Conservation (phyloP, 2,888 invertebrate genomes). For the Chaetogeoica ovagalla region DNA sequence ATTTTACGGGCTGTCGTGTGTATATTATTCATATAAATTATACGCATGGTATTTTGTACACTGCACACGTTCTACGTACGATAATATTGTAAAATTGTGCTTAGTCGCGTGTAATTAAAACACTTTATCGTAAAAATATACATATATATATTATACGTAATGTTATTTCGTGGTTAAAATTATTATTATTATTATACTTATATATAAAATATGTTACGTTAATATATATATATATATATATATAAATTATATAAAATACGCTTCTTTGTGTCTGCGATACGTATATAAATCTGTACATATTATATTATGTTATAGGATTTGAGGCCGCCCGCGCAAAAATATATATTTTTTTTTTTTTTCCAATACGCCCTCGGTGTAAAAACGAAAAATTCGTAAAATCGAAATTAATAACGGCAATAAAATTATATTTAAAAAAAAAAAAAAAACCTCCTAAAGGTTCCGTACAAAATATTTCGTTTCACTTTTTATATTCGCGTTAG, state of each 20-base stretch:
- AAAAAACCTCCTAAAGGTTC: too few relatives aligned
- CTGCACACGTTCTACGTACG: too few relatives aligned
- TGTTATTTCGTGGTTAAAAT: constrained; percentile 24
- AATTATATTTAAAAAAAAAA: too few relatives aligned
- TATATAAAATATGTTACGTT: background rate
- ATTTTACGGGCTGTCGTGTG: background rate
- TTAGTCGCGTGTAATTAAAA: constrained; percentile 11
- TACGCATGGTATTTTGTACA: background rate
- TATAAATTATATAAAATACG: background rate
- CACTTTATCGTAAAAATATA: constrained; percentile 6
- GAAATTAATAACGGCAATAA: too few relatives aligned
- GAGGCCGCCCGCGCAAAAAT: too few relatives aligned
- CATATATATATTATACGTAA: background rate
- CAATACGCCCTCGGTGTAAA: too few relatives aligned
- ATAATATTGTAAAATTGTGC: background rate
- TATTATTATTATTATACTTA: constrained; percentile 6
- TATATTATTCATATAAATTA: background rate
- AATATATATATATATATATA: background rate
- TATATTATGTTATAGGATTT: background rate
- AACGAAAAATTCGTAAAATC: too few relatives aligned
- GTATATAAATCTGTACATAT: too few relatives aligned
- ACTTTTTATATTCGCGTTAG: too few relatives aligned
- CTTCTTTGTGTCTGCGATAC: background rate
- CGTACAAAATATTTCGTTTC: too few relatives aligned
- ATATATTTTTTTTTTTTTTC: too few relatives aligned